phyloP scores from a whole-genome alignment of 2,113 vertebrate genomes.

The Pachycephala philippinensis region DNA sequence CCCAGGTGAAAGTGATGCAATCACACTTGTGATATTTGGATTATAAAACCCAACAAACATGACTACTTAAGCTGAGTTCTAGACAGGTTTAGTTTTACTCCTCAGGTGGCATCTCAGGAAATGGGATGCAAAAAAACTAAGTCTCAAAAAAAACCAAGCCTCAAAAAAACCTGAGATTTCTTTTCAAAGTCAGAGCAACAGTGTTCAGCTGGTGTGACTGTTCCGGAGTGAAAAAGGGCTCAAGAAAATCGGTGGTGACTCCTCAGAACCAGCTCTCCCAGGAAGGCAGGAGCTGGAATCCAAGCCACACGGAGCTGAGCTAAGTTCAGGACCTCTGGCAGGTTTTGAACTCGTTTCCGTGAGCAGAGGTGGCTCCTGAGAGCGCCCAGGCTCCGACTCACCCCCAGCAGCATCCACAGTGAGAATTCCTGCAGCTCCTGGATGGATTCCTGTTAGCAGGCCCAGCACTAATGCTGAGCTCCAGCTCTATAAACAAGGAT shows the following conservation, averaged over 20 bases:
- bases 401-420: fast-evolving
- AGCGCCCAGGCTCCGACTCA: fast-evolving
- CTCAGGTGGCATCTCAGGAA: not conserved
- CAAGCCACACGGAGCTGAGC: fast-evolving
- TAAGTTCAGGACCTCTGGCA: fast-evolving
- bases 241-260: not conserved
- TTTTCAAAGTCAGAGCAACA: not conserved
- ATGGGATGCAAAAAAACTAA: no score
- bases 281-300: not conserved
- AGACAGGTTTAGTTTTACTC: not conserved
- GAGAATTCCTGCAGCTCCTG: not conserved
- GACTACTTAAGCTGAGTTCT: not conserved
- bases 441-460: fast-evolving
- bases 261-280: not conserved
- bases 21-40: no score
- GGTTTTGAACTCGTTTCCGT: fast-evolving
- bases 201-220: not conserved
- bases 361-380: not conserved
- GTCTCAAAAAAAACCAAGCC: no score
- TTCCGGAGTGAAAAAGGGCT: no score
- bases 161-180: fast-evolving
- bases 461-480: not conserved
- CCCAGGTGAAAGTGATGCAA: not conserved
- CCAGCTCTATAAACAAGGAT: fast-evolving
- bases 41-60: not conserved